Base-by-base conservation (phyloP, 1,140 invertebrate species). In the Drosophila parabipectinata region DNA sequence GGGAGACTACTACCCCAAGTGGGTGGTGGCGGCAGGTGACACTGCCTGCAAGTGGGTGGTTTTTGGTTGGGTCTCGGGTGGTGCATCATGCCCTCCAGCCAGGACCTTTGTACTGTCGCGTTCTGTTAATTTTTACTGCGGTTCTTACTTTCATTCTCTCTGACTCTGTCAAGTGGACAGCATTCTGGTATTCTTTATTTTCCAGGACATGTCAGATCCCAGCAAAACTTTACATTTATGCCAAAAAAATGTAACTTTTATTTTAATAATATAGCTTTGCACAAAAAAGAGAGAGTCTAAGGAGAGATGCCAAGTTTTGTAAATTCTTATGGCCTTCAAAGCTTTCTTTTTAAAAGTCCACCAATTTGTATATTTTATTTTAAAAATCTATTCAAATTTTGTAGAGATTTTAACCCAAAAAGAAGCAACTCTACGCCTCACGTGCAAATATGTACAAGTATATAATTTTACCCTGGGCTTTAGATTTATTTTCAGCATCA, bases 401-500 rank as follows among this genome's bases (percentile, higher is more conserved):
- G 5, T 28, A 6, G 5, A 10, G 8, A 32, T 37, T 37, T 37
- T 37, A 37, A 28, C 5, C 26, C 26, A 28, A 37, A 37, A 37
- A 44, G 14, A 12, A 15, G 14, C 14, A 14, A 44, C 41, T 44
- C 41, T 44, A 44, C 41, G 41, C 41, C 41, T 44, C 41, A 44
- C 41, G 41, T 44, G 41, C 15, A 44, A 44, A 44, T 15, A 15
- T 4, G 3, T 37, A 28, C 26, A 28, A 28, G 34, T 37, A n/a
- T 37, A 37, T 37, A 37, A n/a, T 37, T 44, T 44, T 44, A 44
- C 18, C 44, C 44, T 3, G 41, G 41, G 41, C 58, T 50, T 51
- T 28, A 55, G 55, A 47, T 72, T 88, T 87, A 87, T 88, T 83
- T 88, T 88, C 71, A 88, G 79, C 76, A 54, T 63, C 61, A 61